Evolutionary conservation across 1,140 invertebrate species (phyloP).

Genomic region (Drepana arcuata): DNA sequence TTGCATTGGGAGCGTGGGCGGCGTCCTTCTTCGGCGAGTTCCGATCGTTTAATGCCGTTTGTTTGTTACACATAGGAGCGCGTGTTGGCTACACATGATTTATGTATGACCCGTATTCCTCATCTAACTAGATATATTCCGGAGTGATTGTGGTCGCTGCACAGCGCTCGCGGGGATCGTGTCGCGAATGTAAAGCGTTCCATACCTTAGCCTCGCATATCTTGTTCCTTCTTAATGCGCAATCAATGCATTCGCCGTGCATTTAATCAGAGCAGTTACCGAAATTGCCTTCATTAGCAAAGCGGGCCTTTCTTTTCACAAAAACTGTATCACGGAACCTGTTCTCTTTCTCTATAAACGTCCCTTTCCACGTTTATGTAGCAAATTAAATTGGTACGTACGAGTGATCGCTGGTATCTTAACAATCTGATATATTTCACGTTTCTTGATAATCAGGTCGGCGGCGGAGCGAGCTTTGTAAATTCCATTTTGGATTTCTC

Average conservation of each 20-base stretch:
- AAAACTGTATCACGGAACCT: constrained; percentile 33
- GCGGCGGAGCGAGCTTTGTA: no score
- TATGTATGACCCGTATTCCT: constrained; percentile 38
- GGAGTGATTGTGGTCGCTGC: constrained; percentile 36
- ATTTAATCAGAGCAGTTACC: constrained; percentile 28
- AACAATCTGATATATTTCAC: no score
- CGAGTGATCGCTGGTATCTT: no score
- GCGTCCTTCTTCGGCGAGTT: constrained; percentile 38
- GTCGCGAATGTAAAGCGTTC: constrained; percentile 25
- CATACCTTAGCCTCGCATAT: not conserved
- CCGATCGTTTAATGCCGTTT: constrained; percentile 19
- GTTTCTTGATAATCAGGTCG: no score
- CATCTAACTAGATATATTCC: constrained; percentile 42
- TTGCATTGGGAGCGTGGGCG: constrained; percentile 40
- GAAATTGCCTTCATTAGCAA: constrained; percentile 44
- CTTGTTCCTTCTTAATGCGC: constrained; percentile 12
- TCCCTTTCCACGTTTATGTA: constrained; percentile 26
- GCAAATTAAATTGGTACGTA: constrained; percentile 20
- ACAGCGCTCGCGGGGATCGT: constrained; percentile 21
- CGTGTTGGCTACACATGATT: constrained; percentile 38
- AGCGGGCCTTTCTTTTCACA: constrained; percentile 17
- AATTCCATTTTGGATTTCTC: no score
- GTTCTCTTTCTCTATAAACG: constrained; percentile 26
- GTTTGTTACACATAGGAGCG: constrained; percentile 30
- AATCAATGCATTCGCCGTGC: constrained; percentile 22